Evolutionary conservation across 2,113 vertebrate genomes (phyloP), one percentile per base, ranked within the genome.

Genomic region (Aegotheles bennettii): DNA sequence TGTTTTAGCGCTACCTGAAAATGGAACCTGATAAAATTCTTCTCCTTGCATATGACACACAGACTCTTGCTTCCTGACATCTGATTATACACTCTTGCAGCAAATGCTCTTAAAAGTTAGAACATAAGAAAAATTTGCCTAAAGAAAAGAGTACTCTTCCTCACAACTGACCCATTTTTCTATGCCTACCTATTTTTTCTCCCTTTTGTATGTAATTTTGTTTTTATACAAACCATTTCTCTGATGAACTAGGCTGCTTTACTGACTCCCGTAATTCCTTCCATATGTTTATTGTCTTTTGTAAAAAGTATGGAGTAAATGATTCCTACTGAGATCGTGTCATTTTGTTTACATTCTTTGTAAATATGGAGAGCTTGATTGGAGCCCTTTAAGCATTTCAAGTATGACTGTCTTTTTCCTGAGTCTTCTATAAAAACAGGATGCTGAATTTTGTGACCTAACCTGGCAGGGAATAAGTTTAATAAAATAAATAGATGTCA

Each of bases 331-430:
- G 86, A 93, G 97, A 85, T 94, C 96, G 61, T 93, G 89, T 97
- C 81, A 90, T 96, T 91, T 95, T 98, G 95, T 97, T 97, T 96
- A 93, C 95, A 97, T 97, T 97, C 95, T 91, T 96, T 83, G 95
- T 91, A 86, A 95, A 96, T 93, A 95, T 14, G 78, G 95, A 93
- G 95, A 90, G 94, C 60, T 79, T 94, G 91, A 95, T 93, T 95
- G 84, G 48, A 89, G 54, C 92, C 88, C 19, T 83, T 94, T 91
- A 90, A 95, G 95, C 96, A 93, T 97, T 88, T 89, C 70, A 97
- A 97, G 75, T 95, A 96, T 79, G 79, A 94, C 75, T 90, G 80
- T 79, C 73, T 87, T 95, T 90, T 94, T 91, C 61, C 63, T 71
- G 48, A 90, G 65, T 90, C 53, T 56, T 91, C 28, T 79, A n/a